Base-by-base conservation (phyloP, 2,888 invertebrate genomes). In the Geophilus truncorum region DNA sequence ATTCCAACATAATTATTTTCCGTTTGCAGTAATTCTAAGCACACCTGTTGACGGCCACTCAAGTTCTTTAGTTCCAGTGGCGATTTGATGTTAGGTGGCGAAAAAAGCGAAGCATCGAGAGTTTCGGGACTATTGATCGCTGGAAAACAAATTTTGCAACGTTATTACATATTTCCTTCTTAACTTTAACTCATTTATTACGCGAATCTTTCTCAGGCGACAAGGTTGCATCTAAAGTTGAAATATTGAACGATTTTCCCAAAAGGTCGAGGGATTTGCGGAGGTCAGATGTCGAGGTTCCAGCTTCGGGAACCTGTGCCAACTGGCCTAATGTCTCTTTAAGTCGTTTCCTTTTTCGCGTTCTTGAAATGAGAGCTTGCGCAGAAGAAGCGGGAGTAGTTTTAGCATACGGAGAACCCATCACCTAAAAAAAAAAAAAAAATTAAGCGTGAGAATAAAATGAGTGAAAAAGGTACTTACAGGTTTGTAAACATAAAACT, bases 1-100 rank as follows among this genome's bases (percentile, higher is more conserved):
- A 98, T 97, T 82, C 93, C 93, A 82, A 98, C 97, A 88, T 98
- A 99, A 90, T 99, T 99, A 82, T 93, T 94, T 88, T 99, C 99
- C 0, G 99, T 99, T 88, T 97, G 95, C 83, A 95, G 91, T 84
- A 99, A 90, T 88, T 99, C 98, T 88, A 94, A 91, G 87, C 94
- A 94, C 78, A 94, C 94, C 88, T 93, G 93, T 85, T 94, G 93
- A 79, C 95, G 89, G 2, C 93, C 91, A 70, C 93, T 92, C 87
- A 92, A 89, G 84, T 91, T 90, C 85, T 92, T 92, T 82, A 92
- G 88, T 81, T 91, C 85, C 3, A 83, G 80, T 1, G 83, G 81
- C 12, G 81, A 81, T 12, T 84, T 77, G 34, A 82, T n/a, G n/a
- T 18, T 15, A 1, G 25, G 28, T 32, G 77, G 34, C 12, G 77